A percentile compares a stretch with the other conserved stretches of the same genome.
Conservation (phyloP, 1,140 invertebrate species). For the Penaeus japonicus region DNA sequence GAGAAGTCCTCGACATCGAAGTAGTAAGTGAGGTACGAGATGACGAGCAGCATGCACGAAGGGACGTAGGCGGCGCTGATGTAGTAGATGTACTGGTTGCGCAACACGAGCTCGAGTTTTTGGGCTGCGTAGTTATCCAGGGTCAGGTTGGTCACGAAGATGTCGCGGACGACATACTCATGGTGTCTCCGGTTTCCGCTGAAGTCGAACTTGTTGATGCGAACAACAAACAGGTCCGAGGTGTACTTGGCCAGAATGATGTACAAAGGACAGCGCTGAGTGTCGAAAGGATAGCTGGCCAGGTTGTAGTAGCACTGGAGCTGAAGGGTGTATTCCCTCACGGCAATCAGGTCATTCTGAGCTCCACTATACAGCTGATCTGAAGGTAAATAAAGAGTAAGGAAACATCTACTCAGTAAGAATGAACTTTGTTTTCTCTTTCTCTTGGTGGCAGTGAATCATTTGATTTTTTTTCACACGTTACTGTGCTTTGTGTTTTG, state of each 20-base stretch:
- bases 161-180: background rate
- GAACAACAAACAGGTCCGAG: background rate
- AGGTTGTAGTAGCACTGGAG: constrained; percentile 18
- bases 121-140: background rate
- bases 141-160: background rate
- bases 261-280: constrained; percentile 16
- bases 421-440: no score
- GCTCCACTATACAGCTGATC: constrained; percentile 1
- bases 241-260: constrained; percentile 9
- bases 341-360: constrained; percentile 4
- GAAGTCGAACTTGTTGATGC: background rate
- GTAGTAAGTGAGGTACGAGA: constrained; percentile 21
- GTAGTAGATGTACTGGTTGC: constrained; percentile 34
- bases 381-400: background rate
- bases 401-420: no score
- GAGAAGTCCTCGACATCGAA: constrained; percentile 20
- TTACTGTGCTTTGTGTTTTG: no score
- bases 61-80: constrained; percentile 25
- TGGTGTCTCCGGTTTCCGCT: background rate
- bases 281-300: constrained; percentile 30
- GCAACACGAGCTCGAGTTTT: background rate
- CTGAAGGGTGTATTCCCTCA: background rate
- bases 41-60: background rate
- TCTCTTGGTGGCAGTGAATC: no score
- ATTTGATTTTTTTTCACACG: no score